Evolutionary conservation across 2,797 vertebrate species (phyloP), one percentile per base, ranked within the genome.

Genomic region (Microtus agrestis): DNA sequence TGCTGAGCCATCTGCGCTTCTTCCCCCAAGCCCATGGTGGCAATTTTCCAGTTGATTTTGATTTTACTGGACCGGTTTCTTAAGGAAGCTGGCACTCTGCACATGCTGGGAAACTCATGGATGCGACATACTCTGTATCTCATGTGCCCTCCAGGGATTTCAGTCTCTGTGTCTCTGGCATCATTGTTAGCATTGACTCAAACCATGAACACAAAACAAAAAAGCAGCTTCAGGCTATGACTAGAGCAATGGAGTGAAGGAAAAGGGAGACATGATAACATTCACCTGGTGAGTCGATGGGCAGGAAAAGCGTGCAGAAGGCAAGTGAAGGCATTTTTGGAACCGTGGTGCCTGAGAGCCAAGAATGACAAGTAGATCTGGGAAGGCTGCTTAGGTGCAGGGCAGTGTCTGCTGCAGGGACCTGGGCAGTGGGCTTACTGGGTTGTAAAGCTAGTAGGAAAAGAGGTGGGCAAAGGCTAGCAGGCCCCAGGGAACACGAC

Each of bases 401-500:
- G n/a, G 43, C 17, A n/a, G 14, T 56, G 29, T 34, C 25, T 8
- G 2, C 6, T 23, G 54, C 82, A 63, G 77, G 85, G 63, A 89
- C 87, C 82, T n/a, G 65, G 78, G 84, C 74, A 25, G 25, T 0
- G 2, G 71, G 15, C 29, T 65, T n/a, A 14, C 12, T 34, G 14
- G 51, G 17, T 86, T 89, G 43, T 4, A 12, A 67, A 27, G 12
- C 46, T 6, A 8, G 69, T 37, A n/a, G 25, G 27, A 43, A 65
- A 67, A 25, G 73, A 61, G 15, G 3, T 1, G 31, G 85, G 79
- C 63, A 29, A 37, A 80, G 54, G 31, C 15, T 2, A 8, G 6
- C 40, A 23, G 29, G 7, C 2, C 27, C 1, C 10, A 15, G 17
- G 0, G 37, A 7, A 37, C 15, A 13, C 0, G 29, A 14, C 1